Evolutionary conservation across 2,888 invertebrate species (phyloP).

Genomic region (Polyommatus iphigenia): DNA sequence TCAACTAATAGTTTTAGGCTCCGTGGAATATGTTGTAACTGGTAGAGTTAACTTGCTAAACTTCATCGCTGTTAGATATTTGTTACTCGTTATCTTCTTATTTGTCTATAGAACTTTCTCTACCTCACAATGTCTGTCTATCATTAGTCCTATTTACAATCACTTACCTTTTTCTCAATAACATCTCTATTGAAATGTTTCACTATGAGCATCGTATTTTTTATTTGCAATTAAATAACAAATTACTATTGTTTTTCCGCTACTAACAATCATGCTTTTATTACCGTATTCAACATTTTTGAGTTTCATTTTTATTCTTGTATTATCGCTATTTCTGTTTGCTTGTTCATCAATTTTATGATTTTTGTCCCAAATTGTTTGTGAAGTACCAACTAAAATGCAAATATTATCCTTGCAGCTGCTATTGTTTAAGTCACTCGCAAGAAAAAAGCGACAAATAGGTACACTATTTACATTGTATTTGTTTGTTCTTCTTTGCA

Average conservation of each 20-base stretch:
- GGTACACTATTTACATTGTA: slow-evolving; percentile 71
- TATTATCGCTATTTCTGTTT: slow-evolving; percentile 31
- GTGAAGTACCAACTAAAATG: slow-evolving; percentile 59
- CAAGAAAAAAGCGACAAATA: slow-evolving; percentile 74
- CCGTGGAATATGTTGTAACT: background rate
- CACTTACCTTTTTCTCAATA: background rate
- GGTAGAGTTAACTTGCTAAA: background rate
- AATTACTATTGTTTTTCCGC: background rate
- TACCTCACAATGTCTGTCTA: slow-evolving; percentile 30
- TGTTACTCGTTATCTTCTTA: background rate
- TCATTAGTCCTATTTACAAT: background rate
- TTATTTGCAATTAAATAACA: background rate
- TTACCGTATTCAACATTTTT: slow-evolving; percentile 35
- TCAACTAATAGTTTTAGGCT: background rate
- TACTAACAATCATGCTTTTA: slow-evolving; percentile 28
- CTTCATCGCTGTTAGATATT: background rate
- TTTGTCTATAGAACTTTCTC: slow-evolving; percentile 22
- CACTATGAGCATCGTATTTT: background rate
- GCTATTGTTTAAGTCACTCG: slow-evolving; percentile 80
- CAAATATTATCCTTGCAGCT: slow-evolving; percentile 72
- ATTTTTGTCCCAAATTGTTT: slow-evolving; percentile 34
- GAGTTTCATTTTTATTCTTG: slow-evolving; percentile 30
- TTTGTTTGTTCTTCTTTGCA: slow-evolving; percentile 59
- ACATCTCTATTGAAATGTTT: background rate
- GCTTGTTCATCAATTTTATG: slow-evolving; percentile 36